These are phyloP conservation scores for Herpetotheres cachinnans DNA, from an alignment of 2,113 vertebrate genomes.

Conservation along the genomic window DNA sequence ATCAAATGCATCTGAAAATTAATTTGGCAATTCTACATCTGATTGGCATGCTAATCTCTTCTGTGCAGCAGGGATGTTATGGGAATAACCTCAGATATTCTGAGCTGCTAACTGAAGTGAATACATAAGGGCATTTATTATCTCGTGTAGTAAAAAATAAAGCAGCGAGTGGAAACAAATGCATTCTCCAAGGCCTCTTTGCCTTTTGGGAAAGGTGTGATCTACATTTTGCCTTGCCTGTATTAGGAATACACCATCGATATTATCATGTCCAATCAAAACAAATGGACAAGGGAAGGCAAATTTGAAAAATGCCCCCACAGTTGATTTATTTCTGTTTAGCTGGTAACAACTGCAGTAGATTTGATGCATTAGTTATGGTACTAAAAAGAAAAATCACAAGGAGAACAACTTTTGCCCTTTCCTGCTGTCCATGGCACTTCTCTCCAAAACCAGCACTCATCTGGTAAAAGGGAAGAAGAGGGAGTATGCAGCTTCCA, in stretches of 20 bases:
- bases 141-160: background rate
- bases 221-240: slow-evolving; percentile 7
- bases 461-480: background rate
- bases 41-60: slow-evolving; percentile 15
- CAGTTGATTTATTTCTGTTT: background rate
- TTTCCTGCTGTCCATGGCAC: background rate
- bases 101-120: slow-evolving; percentile 15
- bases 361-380: slow-evolving; percentile 24
- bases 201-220: background rate
- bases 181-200: background rate
- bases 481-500: background rate
- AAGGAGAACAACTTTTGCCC: background rate
- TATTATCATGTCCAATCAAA: background rate
- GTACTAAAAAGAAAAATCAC: slow-evolving; percentile 25
- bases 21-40: background rate
- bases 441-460: background rate
- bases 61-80: background rate
- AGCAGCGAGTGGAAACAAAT: background rate
- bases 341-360: background rate
- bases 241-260: background rate
- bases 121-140: background rate
- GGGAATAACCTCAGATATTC: background rate
- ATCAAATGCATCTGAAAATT: slow-evolving; percentile 48
- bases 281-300: background rate
- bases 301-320: background rate